These are phyloP conservation scores for Leptobrachium ailaonicum DNA, from an alignment of 2,113 vertebrate species.

Conservation along the genomic window DNA sequence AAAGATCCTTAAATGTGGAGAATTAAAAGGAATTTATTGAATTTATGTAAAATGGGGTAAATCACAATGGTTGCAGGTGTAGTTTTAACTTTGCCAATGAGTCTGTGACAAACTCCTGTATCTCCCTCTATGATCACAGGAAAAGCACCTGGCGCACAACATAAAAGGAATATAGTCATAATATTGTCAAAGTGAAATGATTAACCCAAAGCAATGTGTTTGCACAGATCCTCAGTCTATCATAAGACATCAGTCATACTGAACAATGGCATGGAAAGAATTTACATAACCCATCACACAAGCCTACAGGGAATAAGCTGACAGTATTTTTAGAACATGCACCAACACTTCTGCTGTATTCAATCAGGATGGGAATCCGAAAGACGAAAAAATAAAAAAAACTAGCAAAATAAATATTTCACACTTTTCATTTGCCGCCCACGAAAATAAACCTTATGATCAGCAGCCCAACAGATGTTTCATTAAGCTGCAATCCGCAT, in stretches of 20 bases:
- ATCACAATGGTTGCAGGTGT: no score
- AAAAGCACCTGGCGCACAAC: no score
- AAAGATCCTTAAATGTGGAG: no score
- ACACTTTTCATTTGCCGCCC: neutral
- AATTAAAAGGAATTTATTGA: no score
- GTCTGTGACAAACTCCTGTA: no score
- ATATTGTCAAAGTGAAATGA: no score
- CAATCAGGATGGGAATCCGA: neutral
- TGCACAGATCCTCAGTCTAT: constrained; percentile 2
- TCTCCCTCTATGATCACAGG: no score
- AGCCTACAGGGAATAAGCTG: constrained; percentile 11
- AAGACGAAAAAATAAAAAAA: neutral
- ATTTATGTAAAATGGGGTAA: no score
- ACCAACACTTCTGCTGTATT: neutral
- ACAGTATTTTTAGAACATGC: constrained; percentile 16
- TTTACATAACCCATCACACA: constrained; percentile 5
- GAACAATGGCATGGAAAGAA: constrained; percentile 34
- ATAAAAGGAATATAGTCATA: no score
- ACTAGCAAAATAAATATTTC: neutral
- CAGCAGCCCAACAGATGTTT: neutral
- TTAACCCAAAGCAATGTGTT: neutral
- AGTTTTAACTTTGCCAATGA: no score
- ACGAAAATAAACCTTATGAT: neutral
- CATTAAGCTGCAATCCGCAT: neutral
- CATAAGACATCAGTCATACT: constrained; percentile 21